These are phyloP conservation scores for Melanargia galathea DNA, from an alignment of 2,888 invertebrate genomes.

Conservation along the genomic window DNA sequence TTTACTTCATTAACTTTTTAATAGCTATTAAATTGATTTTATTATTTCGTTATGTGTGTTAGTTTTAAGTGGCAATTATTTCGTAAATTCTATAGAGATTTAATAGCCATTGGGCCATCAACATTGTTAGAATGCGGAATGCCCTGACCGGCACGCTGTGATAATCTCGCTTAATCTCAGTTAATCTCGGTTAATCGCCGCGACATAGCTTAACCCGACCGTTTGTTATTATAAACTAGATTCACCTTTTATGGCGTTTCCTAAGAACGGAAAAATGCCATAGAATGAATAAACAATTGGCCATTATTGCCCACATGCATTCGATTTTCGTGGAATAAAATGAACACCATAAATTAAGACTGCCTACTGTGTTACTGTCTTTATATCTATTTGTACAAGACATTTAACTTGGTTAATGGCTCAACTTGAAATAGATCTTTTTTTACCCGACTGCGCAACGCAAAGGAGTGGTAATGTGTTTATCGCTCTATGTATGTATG, in stretches of 20 bases:
- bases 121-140: neutral
- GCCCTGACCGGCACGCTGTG: conserved; percentile 6
- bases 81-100: neutral
- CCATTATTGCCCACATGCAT: conserved; percentile 5
- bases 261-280: conserved; percentile 19
- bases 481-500: no score
- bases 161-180: conserved; percentile 13
- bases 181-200: conserved; percentile 6
- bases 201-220: conserved; percentile 8
- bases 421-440: neutral
- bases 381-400: neutral
- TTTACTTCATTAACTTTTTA: no score
- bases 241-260: conserved; percentile 18
- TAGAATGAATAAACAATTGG: conserved; percentile 20
- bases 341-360: neutral
- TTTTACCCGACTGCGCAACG: no score
- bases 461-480: no score
- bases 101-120: conserved; percentile 8
- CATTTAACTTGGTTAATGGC: neutral
- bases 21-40: no score
- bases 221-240: conserved; percentile 22
- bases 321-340: conserved; percentile 1
- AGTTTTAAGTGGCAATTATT: conserved; percentile 8
- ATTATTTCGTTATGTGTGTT: neutral
- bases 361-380: neutral